Conservation (phyloP, 2,888 invertebrate species). For the Silvanus unidentatus region DNA sequence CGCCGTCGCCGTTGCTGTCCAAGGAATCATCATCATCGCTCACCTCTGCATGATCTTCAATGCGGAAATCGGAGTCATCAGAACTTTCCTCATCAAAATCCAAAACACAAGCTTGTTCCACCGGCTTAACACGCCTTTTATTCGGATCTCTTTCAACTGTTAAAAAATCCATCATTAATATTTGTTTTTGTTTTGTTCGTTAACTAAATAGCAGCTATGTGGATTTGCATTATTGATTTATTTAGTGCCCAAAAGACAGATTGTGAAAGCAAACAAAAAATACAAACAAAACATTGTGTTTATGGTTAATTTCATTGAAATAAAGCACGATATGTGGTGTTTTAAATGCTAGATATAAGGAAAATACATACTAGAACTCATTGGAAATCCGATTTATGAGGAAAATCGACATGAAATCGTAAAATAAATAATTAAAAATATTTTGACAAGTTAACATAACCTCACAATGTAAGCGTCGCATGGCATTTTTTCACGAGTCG, state of each 20-base stretch:
- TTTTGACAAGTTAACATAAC: constrained; percentile 18
- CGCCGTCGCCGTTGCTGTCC: constrained; percentile 60
- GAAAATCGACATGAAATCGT: not conserved
- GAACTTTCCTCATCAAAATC: constrained; percentile 89
- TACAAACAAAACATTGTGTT: constrained; percentile 6
- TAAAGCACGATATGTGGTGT: not conserved
- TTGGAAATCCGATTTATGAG: constrained; percentile 3
- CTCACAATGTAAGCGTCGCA: constrained; percentile 29
- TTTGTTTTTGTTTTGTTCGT: constrained; percentile 1
- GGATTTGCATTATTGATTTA: not conserved
- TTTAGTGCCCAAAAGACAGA: constrained; percentile 1
- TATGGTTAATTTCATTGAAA: not conserved
- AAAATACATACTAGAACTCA: constrained; percentile 15
- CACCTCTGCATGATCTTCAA: constrained; percentile 75
- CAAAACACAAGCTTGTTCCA: constrained; percentile 66
- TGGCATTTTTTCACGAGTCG: not conserved
- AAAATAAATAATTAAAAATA: constrained; percentile 14
- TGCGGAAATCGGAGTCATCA: constrained; percentile 91
- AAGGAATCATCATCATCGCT: constrained; percentile 74
- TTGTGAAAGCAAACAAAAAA: constrained; percentile 6
- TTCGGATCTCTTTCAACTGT: constrained; percentile 66
- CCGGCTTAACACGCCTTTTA: constrained; percentile 76
- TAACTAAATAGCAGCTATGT: constrained; percentile 3
- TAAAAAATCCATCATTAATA: constrained; percentile 21
- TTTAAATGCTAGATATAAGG: not conserved